phyloP scores from a whole-genome alignment of 2,797 vertebrate genomes.

The Amblyraja radiata region DNA sequence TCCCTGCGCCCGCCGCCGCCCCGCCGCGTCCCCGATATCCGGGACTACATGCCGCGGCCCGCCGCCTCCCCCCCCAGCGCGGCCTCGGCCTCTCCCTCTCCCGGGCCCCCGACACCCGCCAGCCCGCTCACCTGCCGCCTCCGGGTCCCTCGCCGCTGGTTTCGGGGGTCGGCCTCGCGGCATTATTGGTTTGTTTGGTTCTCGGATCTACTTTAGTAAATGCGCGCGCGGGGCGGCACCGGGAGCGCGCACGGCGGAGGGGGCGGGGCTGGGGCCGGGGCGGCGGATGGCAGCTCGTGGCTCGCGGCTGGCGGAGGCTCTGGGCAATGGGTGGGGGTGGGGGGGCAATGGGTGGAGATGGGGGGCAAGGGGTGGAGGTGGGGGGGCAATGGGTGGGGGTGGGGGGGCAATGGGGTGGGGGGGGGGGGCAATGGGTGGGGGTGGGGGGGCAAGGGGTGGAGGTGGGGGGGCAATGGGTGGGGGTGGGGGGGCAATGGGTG shows the following conservation, averaged over 20 bases:
- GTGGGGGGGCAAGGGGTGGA: too few relatives aligned
- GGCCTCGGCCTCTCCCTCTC: neutral
- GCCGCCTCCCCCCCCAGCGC: too few relatives aligned
- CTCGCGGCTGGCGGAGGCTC: neutral
- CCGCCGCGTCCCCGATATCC: neutral
- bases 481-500: too few relatives aligned
- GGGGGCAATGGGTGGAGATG: too few relatives aligned
- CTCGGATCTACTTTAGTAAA: too few relatives aligned
- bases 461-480: too few relatives aligned
- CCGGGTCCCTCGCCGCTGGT: neutral
- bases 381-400: too few relatives aligned
- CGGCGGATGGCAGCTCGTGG: neutral
- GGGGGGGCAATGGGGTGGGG: too few relatives aligned
- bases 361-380: too few relatives aligned
- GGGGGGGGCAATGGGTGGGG: too few relatives aligned
- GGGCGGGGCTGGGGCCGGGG: neutral
- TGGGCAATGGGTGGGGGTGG: neutral
- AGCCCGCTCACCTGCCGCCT: slow-evolving; percentile 16
- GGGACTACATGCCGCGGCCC: neutral
- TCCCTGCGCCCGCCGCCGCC: neutral
- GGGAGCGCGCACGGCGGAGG: neutral
- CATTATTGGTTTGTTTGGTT: slow-evolving; percentile 25
- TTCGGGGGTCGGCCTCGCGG: slow-evolving; percentile 39
- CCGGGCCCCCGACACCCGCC: too few relatives aligned
- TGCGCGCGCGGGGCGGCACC: neutral